phyloP scores from a whole-genome alignment of 1,140 invertebrate species.

The Ceratoteleas bidentatus region DNA sequence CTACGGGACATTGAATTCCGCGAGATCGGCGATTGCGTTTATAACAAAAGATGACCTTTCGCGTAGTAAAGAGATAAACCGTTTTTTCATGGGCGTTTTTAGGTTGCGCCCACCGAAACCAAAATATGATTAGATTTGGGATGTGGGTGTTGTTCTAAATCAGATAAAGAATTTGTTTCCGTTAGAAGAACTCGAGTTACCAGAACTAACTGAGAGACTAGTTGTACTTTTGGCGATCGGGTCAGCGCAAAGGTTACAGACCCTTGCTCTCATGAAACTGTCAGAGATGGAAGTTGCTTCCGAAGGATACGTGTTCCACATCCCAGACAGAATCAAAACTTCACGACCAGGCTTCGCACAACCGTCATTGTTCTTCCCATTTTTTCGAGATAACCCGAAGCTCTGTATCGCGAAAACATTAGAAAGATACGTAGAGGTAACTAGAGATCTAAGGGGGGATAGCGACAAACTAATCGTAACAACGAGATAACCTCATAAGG shows the following conservation, averaged over 20 bases:
- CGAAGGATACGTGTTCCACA: slow-evolving; percentile 3
- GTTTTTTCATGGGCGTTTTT: slow-evolving; percentile 3
- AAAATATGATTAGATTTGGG: slow-evolving; percentile 3
- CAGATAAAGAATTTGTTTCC: neutral
- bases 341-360: neutral
- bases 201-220: slow-evolving; percentile 1
- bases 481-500: slow-evolving; percentile 2
- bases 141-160: neutral
- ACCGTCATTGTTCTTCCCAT: neutral
- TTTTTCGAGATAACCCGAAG: neutral
- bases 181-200: neutral
- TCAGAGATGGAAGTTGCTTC: neutral
- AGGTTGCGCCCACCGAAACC: slow-evolving; percentile 7
- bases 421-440: slow-evolving; percentile 4
- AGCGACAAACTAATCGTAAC: neutral
- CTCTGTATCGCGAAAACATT: slow-evolving; percentile 7
- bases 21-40: neutral
- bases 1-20: slow-evolving; percentile 5
- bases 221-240: slow-evolving; percentile 2
- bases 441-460: neutral
- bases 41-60: neutral
- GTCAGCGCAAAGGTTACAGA: neutral
- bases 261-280: neutral
- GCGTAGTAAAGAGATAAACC: neutral
- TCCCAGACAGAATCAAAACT: neutral